Base-by-base conservation (phyloP, 1,140 invertebrate species). In the Platorchestia sp. region DNA sequence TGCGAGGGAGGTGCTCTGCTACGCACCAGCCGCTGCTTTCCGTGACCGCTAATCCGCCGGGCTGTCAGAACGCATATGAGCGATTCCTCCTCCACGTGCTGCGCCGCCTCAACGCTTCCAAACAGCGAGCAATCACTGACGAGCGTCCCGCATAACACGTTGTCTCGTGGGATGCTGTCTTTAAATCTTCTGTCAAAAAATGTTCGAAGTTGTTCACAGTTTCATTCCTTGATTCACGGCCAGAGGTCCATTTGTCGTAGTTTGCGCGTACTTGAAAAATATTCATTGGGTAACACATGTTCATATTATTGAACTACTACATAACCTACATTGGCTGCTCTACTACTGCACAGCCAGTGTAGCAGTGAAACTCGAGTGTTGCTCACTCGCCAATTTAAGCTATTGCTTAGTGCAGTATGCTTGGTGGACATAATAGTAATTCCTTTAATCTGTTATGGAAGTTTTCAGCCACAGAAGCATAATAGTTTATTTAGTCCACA, bases 1-100 rank as follows among this genome's bases (percentile, higher is more conserved):
- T 36, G 59, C 59, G 59, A 75, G 59, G 59, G 59, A 75, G 59
- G 59, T 75, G 59, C 59, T 10, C 59, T 75, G 27, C 59, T 22
- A 10, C 59, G 27, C 59, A 75, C 59, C 59, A 75, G 59, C 59
- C 1, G 59, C 47, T 27, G 59, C 59, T 75, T 75, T 90, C 44
- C 87, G 87, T 90, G 87, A 90, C 87, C 41, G 6, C 5, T 90
- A 90, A 90, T 90, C 87, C 42, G 87, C 87, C 87, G 7, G 41
- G 7, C 87, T 90, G 87, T 90, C 87, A 90, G 87, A 45, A 90
- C 41, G 10, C 41, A 42, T 90, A 90, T 90, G 87, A 90, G 87
- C 44, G 87, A 90, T 90, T 27, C 87, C 41, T 42, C 87, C 27
- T 42, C 87, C 41, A 36, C 10, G 59, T 75, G 36, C 10, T 36